phyloP scores from a whole-genome alignment of 2,888 invertebrate species.

The Linnaemya tessellans region DNA sequence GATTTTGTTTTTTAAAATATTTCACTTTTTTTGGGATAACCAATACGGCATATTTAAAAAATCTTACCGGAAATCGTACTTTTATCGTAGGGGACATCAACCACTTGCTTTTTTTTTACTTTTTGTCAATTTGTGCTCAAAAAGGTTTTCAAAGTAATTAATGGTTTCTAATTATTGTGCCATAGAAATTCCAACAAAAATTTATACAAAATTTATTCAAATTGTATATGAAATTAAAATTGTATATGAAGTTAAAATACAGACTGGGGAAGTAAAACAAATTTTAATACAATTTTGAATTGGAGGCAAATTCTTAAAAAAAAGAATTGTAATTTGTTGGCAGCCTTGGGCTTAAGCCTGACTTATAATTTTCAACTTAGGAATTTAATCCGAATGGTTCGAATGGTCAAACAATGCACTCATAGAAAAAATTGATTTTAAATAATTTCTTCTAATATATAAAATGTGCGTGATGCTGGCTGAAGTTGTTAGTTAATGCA shows the following conservation, averaged over 20 bases:
- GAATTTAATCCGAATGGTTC: too few relatives aligned
- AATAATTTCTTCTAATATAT: too few relatives aligned
- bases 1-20: not conserved
- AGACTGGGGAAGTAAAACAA: too few relatives aligned
- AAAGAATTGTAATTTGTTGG: too few relatives aligned
- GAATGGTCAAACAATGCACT: too few relatives aligned
- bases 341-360: too few relatives aligned
- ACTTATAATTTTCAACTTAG: too few relatives aligned
- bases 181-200: conserved; percentile 10
- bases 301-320: too few relatives aligned
- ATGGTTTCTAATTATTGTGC: conserved; percentile 11
- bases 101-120: conserved; percentile 41
- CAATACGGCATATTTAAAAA: conserved; percentile 53
- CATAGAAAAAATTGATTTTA: too few relatives aligned
- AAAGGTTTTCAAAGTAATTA: conserved; percentile 35
- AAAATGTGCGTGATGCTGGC: too few relatives aligned
- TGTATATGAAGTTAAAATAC: not conserved
- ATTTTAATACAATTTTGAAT: too few relatives aligned
- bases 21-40: conserved; percentile 38
- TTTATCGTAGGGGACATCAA: conserved; percentile 61
- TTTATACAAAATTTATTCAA: conserved; percentile 33
- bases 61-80: conserved; percentile 56
- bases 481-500: too few relatives aligned
- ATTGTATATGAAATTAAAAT: conserved; percentile 8
- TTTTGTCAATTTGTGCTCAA: conserved; percentile 29